Base-by-base conservation (phyloP, 1,140 invertebrate genomes). In the Gonatopus flavifemur region DNA sequence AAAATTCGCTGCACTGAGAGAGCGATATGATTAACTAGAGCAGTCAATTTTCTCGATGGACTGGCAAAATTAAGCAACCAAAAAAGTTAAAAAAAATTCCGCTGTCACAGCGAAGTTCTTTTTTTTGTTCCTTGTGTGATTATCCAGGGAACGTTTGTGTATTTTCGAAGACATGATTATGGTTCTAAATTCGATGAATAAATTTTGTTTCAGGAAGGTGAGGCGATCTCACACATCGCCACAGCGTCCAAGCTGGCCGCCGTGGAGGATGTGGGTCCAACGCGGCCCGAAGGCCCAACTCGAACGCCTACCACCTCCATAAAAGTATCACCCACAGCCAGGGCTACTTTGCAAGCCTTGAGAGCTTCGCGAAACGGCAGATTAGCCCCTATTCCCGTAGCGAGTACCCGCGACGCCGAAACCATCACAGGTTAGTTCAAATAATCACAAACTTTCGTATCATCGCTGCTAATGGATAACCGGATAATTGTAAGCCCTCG, bases 221-320 rank as follows among this genome's bases (percentile, higher is more conserved):
- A 76, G 73, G 69, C 76, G 74, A 75, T 71, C 66, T 60, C 61
- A 48, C 60, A 74, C 66, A 67, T 77, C 76, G 74, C 74, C 71
- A 69, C 64, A 74, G 72, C 62, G 66, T 77, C 66, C 74, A 82
- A 82, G 64, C 81, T 82, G 81, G 81, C 81, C 76, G 76, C 79
- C 80, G 73, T 79, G 69, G 77, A 81, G 66, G 77, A 80, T 77
- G 74, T 72, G 72, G 75, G 74, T 76, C 78, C 77, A 64, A 74
- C 76, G 63, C 67, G 76, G 67, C 73, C 80, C 73, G 78, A 73
- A 68, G 58, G 40, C 46, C 52, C 57, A 53, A 57, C 69, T 39
- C 66, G 65, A 52, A 61, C 68, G 52, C 59, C 64, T 40, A 38
- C 68, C 62, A 55, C 64, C 50, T 59, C 66, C 56, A 57, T 69